These are phyloP conservation scores for Micrastur ruficollis DNA, from an alignment of 2,797 vertebrate species.

Conservation along the genomic window DNA sequence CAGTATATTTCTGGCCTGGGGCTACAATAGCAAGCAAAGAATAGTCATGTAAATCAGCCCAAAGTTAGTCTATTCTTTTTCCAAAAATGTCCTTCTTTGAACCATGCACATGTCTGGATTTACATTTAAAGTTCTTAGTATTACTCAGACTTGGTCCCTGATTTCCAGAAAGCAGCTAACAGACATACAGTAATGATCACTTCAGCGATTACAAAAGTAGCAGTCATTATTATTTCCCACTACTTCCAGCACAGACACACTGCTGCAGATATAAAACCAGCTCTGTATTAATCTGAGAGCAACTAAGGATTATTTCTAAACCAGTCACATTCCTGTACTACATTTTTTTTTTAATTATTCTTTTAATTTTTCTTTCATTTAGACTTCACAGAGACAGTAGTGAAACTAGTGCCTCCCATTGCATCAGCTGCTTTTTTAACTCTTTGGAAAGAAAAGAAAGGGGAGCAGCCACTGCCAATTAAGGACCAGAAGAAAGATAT, in stretches of 20 bases:
- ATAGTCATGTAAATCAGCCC: not conserved
- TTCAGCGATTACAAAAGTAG: not conserved
- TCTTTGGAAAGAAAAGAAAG: not conserved
- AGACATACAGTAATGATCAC: not conserved
- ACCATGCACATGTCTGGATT: fast-evolving
- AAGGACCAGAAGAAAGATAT: not conserved
- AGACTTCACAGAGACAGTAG: not conserved
- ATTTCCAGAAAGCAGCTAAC: not conserved
- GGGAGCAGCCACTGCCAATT: not conserved
- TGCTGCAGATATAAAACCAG: not conserved
- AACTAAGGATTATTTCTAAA: not conserved
- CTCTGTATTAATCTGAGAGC: not conserved
- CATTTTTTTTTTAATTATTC: not conserved
- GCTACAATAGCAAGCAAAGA: not conserved
- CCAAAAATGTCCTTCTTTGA: not conserved
- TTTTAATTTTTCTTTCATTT: not conserved
- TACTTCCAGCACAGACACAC: not conserved
- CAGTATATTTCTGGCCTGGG: not conserved
- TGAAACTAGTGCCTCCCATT: not conserved
- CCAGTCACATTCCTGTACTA: not conserved
- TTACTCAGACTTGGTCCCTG: not conserved
- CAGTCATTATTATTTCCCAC: not conserved
- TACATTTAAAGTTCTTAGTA: not conserved
- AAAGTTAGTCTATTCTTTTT: not conserved
- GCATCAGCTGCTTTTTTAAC: not conserved